phyloP scores from a whole-genome alignment of 2,888 invertebrate genomes.

The Xanthia togata region DNA sequence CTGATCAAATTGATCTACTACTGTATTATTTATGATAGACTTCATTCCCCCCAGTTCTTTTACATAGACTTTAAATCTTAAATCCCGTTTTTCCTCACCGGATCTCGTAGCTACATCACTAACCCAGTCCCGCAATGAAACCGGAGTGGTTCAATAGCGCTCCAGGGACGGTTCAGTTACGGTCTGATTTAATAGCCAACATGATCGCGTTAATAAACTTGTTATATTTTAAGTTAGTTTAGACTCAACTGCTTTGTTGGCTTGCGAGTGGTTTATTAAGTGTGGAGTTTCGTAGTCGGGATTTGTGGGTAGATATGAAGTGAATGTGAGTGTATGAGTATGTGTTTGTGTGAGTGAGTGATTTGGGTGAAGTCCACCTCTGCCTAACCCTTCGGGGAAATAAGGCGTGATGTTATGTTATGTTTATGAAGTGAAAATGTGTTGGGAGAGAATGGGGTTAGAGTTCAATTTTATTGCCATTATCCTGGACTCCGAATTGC shows the following conservation, averaged over 20 bases:
- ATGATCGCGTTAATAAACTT: conserved; percentile 48
- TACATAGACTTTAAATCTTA: too few relatives aligned
- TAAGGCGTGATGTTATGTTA: too few relatives aligned
- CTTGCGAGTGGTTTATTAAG: conserved; percentile 9
- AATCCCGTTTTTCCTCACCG: background rate
- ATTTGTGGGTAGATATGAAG: background rate
- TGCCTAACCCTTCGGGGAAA: too few relatives aligned
- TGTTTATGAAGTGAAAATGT: too few relatives aligned
- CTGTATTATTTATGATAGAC: too few relatives aligned
- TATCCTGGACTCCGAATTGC: too few relatives aligned
- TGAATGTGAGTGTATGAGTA: background rate
- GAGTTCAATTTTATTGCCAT: too few relatives aligned
- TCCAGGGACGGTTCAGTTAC: conserved; percentile 49
- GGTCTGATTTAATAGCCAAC: conserved; percentile 61
- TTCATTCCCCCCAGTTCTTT: too few relatives aligned
- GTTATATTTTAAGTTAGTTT: conserved; percentile 45
- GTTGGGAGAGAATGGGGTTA: background rate
- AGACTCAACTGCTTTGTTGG: conserved; percentile 36
- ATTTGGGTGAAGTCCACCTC: too few relatives aligned
- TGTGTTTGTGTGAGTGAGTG: too few relatives aligned
- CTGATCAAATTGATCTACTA: too few relatives aligned
- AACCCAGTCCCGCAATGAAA: conserved; percentile 31
- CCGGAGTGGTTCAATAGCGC: conserved; percentile 37
- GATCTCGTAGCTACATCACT: conserved; percentile 35
- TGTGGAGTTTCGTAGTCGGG: background rate